These are phyloP conservation scores for Drosophila seguyi DNA, from an alignment of 1,140 invertebrate species.

Conservation along the genomic window DNA sequence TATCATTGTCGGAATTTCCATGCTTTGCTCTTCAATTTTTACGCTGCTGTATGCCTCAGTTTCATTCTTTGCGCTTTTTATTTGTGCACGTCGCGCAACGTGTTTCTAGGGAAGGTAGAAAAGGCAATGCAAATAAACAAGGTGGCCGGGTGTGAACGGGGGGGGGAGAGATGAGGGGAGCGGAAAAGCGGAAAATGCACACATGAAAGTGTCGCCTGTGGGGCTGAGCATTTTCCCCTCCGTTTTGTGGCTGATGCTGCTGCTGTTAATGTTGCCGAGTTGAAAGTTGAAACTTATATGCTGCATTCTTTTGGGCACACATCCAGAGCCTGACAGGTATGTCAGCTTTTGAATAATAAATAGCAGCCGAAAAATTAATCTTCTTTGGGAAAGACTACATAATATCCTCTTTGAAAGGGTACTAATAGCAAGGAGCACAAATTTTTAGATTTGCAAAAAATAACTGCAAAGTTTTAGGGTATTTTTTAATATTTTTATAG, in stretches of 20 bases:
- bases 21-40: conserved; percentile 14
- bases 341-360: conserved; percentile 45
- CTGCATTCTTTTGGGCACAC: conserved; percentile 14
- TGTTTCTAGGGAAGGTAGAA: conserved; percentile 17
- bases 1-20: conserved; percentile 19
- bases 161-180: too few species aligned
- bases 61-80: conserved; percentile 28
- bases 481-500: neutral
- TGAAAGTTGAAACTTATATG: conserved; percentile 40
- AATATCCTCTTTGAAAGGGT: neutral
- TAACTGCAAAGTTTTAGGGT: neutral
- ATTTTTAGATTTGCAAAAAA: neutral
- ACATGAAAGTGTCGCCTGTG: conserved; percentile 34
- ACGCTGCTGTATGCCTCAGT: conserved; percentile 3
- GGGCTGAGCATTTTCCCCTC: conserved; percentile 5
- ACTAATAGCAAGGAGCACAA: neutral
- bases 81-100: conserved; percentile 30
- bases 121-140: conserved; percentile 52
- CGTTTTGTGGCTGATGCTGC: neutral
- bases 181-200: conserved; percentile 12
- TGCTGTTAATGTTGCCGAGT: conserved; percentile 24
- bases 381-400: neutral
- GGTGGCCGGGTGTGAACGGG: conserved; percentile 3
- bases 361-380: conserved; percentile 8
- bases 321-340: conserved; percentile 9